phyloP scores from a whole-genome alignment of 1,140 invertebrate genomes.

The Cepaea nemoralis region DNA sequence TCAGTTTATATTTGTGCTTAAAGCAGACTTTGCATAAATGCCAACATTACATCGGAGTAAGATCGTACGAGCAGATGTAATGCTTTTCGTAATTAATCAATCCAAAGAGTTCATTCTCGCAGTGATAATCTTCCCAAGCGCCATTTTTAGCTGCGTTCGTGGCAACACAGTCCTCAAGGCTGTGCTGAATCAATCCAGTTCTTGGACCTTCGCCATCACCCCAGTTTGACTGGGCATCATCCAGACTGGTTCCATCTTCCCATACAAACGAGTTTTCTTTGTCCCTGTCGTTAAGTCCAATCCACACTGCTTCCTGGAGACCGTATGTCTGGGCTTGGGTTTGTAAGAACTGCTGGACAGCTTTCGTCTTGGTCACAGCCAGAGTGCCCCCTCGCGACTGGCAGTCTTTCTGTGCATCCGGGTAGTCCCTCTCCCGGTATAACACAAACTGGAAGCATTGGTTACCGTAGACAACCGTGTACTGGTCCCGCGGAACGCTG shows the following conservation, averaged over 20 bases:
- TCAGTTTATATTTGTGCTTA: not conserved
- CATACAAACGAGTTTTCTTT: slow-evolving; percentile 10
- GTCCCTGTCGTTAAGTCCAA: slow-evolving; percentile 8
- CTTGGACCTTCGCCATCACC: slow-evolving; percentile 1
- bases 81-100: slow-evolving; percentile 4
- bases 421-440: not conserved
- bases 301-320: not conserved
- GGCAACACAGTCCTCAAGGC: slow-evolving; percentile 16
- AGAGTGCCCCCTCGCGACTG: not conserved
- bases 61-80: slow-evolving; percentile 21
- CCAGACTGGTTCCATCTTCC: not conserved
- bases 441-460: slow-evolving; percentile 23
- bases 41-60: not conserved
- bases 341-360: slow-evolving; percentile 7
- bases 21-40: not conserved
- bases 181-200: not conserved
- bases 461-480: not conserved
- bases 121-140: slow-evolving; percentile 8
- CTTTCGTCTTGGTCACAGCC: slow-evolving; percentile 8
- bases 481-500: not conserved
- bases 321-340: not conserved
- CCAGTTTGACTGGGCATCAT: not conserved
- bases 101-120: slow-evolving; percentile 9
- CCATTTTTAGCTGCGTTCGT: not conserved
- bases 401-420: slow-evolving; percentile 8